Evolutionary conservation across 2,888 invertebrate genomes (phyloP).

Genomic region (Mycalesis mineus): DNA sequence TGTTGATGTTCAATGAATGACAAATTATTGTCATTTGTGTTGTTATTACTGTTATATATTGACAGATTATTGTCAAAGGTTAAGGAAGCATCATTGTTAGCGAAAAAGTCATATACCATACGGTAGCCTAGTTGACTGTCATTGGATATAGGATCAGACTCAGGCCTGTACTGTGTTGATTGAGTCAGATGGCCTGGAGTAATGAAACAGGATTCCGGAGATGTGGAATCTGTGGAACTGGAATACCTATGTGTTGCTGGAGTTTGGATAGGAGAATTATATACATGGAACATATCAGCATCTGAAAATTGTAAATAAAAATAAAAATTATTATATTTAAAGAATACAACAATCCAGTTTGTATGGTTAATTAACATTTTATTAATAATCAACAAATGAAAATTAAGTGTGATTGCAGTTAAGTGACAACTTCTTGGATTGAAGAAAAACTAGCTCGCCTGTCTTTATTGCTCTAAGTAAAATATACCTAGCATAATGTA

Average conservation of each 20-base stretch:
- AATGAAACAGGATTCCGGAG: slow-evolving; percentile 60
- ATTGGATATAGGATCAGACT: slow-evolving; percentile 18
- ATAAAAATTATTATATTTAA: no score
- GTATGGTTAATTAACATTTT: no score
- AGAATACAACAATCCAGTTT: no score
- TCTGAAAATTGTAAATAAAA: slow-evolving; percentile 1
- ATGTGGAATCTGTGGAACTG: slow-evolving; percentile 60
- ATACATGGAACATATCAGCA: slow-evolving; percentile 1
- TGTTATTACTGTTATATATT: background rate
- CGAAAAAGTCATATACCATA: background rate
- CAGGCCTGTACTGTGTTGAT: slow-evolving; percentile 15
- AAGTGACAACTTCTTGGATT: no score
- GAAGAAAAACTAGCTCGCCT: no score
- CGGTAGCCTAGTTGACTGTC: background rate
- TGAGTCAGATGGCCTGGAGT: slow-evolving; percentile 21
- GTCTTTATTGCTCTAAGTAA: no score
- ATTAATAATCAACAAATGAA: no score
- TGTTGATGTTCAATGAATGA: background rate
- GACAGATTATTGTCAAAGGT: background rate
- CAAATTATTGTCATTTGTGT: background rate
- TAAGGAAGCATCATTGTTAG: background rate
- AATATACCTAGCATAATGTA: no score
- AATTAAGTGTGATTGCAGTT: no score
- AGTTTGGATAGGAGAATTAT: slow-evolving; percentile 40
- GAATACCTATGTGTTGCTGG: slow-evolving; percentile 48